Evolutionary conservation across 2,797 vertebrate genomes (phyloP).

Genomic region (Bradypodion pumilum): DNA sequence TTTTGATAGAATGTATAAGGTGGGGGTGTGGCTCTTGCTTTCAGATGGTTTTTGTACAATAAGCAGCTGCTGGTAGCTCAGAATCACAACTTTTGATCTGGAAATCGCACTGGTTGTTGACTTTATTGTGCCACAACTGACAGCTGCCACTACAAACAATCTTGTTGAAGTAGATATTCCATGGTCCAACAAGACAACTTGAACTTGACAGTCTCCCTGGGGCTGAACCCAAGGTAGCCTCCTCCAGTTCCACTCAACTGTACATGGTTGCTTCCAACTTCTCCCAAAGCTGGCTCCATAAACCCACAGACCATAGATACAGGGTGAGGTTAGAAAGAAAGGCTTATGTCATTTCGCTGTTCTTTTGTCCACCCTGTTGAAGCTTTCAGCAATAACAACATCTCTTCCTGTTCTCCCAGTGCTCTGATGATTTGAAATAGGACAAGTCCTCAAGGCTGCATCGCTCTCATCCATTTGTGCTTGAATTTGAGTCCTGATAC

Average conservation of each 20-base stretch:
- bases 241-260: neutral
- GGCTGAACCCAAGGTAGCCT: neutral
- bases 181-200: neutral
- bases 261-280: neutral
- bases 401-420: neutral
- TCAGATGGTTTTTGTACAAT: neutral
- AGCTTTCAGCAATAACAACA: neutral
- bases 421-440: neutral
- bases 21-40: slow-evolving; percentile 17
- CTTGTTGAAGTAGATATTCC: neutral
- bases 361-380: neutral
- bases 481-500: neutral
- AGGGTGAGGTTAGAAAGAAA: neutral
- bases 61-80: neutral
- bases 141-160: neutral
- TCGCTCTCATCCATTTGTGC: neutral
- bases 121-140: neutral
- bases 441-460: neutral
- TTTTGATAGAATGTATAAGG: neutral
- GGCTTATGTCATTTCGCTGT: neutral
- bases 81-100: neutral
- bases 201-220: neutral
- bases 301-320: neutral
- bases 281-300: too few species aligned
- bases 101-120: neutral